Percentiles rank a stretch among this genome's conserved stretches.
Evolutionary conservation across 2,888 invertebrate genomes (phyloP).

Genomic region (Bugula neritina): DNA sequence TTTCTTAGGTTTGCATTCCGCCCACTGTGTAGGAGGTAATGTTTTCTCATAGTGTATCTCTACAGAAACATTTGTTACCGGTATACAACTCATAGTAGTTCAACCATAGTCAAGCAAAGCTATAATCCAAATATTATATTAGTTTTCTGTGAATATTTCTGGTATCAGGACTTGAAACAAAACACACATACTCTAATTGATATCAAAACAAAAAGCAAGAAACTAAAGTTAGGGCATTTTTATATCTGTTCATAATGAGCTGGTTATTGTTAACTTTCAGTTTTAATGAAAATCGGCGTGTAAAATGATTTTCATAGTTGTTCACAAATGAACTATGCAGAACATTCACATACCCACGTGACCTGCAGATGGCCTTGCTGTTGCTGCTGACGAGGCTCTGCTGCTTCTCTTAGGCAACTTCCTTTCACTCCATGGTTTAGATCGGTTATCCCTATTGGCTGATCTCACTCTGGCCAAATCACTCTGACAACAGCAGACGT

Average conservation of each 20-base stretch:
- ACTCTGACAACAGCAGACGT: no score
- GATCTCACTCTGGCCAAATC: slow-evolving; percentile 5
- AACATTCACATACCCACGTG: background rate
- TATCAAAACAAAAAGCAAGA: background rate
- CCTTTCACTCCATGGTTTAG: slow-evolving; percentile 19
- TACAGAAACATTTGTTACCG: slow-evolving; percentile 28
- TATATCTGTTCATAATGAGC: background rate
- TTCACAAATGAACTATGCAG: no score
- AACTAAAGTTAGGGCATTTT: background rate
- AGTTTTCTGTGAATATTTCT: no score
- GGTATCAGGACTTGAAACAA: no score
- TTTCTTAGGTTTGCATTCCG: slow-evolving; percentile 33
- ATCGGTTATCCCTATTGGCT: background rate
- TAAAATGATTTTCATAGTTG: no score
- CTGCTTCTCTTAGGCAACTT: background rate
- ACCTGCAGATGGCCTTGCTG: background rate
- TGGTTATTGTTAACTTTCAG: no score
- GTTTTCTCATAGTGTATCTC: slow-evolving; percentile 36
- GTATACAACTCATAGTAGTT: no score
- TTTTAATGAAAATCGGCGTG: no score
- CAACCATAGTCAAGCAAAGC: no score
- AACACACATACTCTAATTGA: no score
- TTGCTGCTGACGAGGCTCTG: background rate
- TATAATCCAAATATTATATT: no score
- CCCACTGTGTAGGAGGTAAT: slow-evolving; percentile 33